Percentiles rank a stretch among this genome's conserved stretches.
Conservation (phyloP, 2,113 vertebrate genomes). For the Corvus cornix region DNA sequence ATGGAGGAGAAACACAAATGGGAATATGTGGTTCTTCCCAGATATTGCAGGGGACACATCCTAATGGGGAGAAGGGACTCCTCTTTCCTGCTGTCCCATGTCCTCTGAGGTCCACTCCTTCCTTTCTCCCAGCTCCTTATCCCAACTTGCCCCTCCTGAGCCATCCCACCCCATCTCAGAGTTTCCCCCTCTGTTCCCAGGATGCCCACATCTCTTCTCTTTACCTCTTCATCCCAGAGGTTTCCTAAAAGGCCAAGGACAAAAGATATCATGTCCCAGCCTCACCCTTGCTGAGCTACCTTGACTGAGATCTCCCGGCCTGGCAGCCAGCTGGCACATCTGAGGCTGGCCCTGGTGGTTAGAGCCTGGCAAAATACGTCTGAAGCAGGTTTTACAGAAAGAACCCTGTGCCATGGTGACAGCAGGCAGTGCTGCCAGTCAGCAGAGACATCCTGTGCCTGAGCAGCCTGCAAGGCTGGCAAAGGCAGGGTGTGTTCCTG, state of each 20-base stretch:
- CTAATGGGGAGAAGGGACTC: neutral
- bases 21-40: neutral
- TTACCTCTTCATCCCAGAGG: neutral
- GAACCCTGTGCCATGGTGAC: neutral
- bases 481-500: neutral
- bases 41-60: neutral
- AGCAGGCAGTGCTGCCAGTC: neutral
- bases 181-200: neutral
- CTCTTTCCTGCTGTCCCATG: neutral
- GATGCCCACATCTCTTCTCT: neutral
- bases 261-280: neutral
- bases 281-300: neutral
- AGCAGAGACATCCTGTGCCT: neutral
- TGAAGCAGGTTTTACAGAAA: neutral
- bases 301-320: rapidly evolving
- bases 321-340: neutral
- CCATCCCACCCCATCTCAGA: neutral
- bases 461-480: neutral
- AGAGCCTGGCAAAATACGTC: neutral
- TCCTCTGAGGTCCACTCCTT: neutral
- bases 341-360: neutral
- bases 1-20: neutral
- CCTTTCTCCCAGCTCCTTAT: neutral
- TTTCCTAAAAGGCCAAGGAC: neutral
- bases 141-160: neutral